Base-by-base conservation (phyloP, 2,797 vertebrate genomes). In the Poecilia gillii region DNA sequence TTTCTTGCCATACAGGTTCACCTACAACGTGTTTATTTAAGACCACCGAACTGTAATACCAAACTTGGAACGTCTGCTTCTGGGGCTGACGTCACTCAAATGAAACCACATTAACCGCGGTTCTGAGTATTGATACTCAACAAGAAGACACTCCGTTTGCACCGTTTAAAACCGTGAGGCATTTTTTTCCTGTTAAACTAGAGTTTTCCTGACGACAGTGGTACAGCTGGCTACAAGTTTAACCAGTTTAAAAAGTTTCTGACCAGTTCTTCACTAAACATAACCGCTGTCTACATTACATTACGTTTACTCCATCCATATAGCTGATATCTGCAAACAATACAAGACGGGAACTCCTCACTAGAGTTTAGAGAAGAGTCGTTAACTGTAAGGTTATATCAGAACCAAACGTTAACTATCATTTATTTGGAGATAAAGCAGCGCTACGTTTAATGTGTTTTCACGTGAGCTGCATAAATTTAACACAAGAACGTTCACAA, bases 51-150 rank as follows among this genome's bases (percentile, higher is more conserved):
- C 68, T 45, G 25, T 43, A n/a, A 45, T 6, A n/a, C 25, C 41
- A 43, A 33, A 20, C 46, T 51, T 33, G 47, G 47, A 46, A 73
- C 39, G 45, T 75, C 31, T 53, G 47, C 33, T 68, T 0, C 41
- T 25, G 46, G 31, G 53, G 14, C 23, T 93, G 88, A 91, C 90
- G 90, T 93, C 91, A 93, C 83, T 86, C 79, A 68, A 90, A 83
- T 85, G 92, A 93, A 94, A 94, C 90, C 81, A 84, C 75, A 88
- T 87, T 76, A 81, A 59, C 74, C 68, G 76, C 57, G 91, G 81
- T 91, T 88, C 85, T 70, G 77, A n/a, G 74, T 66, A 74, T 73
- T 78, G 70, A 75, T 18, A 0, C 74, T 72, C 16, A 8, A 43
- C 28, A 45, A 18, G 14, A 11, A 59, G 57, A 59, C n/a, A 5